phyloP scores from a whole-genome alignment of 2,797 vertebrate genomes.

The Acanthurus tractus region DNA sequence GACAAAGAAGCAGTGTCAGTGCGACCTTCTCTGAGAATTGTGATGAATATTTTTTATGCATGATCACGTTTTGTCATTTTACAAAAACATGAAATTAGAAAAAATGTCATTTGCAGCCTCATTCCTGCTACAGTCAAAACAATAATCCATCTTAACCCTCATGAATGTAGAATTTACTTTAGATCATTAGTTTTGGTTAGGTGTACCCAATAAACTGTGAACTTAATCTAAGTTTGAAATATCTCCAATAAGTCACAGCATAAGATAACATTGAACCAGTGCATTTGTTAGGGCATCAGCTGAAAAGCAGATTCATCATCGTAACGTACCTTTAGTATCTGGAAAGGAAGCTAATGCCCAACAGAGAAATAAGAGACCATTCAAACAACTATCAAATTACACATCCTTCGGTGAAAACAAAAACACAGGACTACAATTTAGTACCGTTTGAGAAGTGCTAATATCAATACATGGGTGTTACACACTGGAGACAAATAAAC shows the following conservation, averaged over 20 bases:
- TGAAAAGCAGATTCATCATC: conserved; percentile 30
- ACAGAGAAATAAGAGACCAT: conserved; percentile 39
- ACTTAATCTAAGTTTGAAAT: background rate
- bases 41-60: too few species aligned
- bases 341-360: conserved; percentile 30
- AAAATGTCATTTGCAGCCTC: too few species aligned
- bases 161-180: background rate
- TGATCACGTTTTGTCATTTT: too few species aligned
- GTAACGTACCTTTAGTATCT: conserved; percentile 53
- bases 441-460: background rate
- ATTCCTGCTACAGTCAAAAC: too few species aligned
- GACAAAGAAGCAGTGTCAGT: too few species aligned
- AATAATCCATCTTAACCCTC: background rate
- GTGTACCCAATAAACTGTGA: conserved; percentile 2
- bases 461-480: background rate
- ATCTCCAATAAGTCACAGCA: background rate
- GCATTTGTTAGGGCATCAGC: conserved; percentile 30
- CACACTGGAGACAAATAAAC: background rate
- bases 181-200: background rate
- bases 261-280: background rate
- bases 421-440: background rate
- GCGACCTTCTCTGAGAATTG: too few species aligned
- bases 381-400: background rate
- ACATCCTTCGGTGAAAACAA: background rate
- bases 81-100: too few species aligned